phyloP scores from a whole-genome alignment of 2,797 vertebrate species.

The Sparus aurata region DNA sequence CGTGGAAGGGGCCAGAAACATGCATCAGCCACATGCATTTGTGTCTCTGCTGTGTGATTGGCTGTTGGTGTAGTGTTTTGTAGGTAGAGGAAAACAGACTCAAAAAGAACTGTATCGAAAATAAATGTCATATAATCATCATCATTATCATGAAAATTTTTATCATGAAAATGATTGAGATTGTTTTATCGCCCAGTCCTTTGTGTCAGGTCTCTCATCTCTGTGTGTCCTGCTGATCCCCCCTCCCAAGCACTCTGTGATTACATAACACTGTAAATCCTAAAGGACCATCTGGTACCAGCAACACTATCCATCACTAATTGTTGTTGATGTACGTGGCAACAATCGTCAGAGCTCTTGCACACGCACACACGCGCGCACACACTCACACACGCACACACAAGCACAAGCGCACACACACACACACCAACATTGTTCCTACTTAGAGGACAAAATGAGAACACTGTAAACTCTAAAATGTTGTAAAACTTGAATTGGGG shows the following conservation, averaged over 20 bases:
- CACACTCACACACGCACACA: slow-evolving; percentile 3
- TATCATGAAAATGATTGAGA: too few species aligned
- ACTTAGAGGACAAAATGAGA: not conserved
- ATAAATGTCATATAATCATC: too few species aligned
- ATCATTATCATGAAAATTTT: too few species aligned
- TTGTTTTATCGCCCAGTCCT: too few species aligned
- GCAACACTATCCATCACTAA: slow-evolving; percentile 67
- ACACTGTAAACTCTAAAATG: not conserved
- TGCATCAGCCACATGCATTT: too few species aligned
- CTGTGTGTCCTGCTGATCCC: slow-evolving; percentile 5
- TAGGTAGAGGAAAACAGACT: too few species aligned
- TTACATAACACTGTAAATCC: slow-evolving; percentile 72
- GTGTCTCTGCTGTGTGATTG: too few species aligned
- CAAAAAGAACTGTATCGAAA: too few species aligned
- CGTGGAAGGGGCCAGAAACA: too few species aligned
- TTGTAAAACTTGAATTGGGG: not conserved
- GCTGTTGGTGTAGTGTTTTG: too few species aligned
- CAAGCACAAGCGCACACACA: slow-evolving; percentile 21
- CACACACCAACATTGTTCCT: not conserved
- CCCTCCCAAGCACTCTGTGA: not conserved
- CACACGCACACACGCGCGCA: slow-evolving; percentile 26
- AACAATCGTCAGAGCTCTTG: slow-evolving; percentile 39
- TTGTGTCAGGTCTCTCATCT: slow-evolving; percentile 36
- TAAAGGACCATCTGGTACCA: slow-evolving; percentile 65
- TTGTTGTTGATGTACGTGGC: slow-evolving; percentile 58